Base-by-base conservation (phyloP, 2,888 invertebrate genomes). In the Drosophila ustulata region DNA sequence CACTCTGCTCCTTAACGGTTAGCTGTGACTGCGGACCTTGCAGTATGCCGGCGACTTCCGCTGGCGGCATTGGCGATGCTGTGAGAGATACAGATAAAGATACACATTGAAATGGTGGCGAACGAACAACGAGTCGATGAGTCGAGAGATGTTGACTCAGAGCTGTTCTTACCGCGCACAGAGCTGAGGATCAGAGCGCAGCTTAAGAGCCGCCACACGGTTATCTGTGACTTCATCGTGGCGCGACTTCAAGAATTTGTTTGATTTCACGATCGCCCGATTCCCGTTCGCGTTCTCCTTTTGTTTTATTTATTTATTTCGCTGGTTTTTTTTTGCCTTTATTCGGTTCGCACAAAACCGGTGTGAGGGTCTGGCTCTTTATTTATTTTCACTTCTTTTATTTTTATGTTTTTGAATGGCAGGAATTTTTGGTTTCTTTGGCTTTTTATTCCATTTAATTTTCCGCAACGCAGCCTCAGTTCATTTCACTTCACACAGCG, bases 1-100 rank as follows among this genome's bases (percentile, higher is more conserved):
- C 88, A 68, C 95, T 94, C 66, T 95, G 95, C 91, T 97, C 97
- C 85, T 95, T 91, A 4, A 86, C 94, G 6, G 95, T 94, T 18
- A 93, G 93, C 26, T 56, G 61, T 30, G 94, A 93, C 3, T 18
- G 45, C 1, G 82, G 85, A 0, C 85, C 89, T 3, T 78, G 66
- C 1, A 34, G 55, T 34, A 90, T 90, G 77, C 75, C 61, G 5
- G 82, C 82, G 5, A 82, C 82, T 67, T 89, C 74, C 66, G 64
- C 32, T 34, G 41, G 25, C 11, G 66, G 37, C 26, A 57, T 7
- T 11, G 75, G 68, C 4, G 43, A 26, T 11, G 59, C 76, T 82
- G 65, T 26, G 32, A 32, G 45, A 47, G 6, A 18, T 25, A 28
- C 8, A 13, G 9, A 52, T 13, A 39, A 7, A 9, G 25, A 26